Conservation (phyloP, 2,797 vertebrate genomes). For the Threskiornis aethiopicus region DNA sequence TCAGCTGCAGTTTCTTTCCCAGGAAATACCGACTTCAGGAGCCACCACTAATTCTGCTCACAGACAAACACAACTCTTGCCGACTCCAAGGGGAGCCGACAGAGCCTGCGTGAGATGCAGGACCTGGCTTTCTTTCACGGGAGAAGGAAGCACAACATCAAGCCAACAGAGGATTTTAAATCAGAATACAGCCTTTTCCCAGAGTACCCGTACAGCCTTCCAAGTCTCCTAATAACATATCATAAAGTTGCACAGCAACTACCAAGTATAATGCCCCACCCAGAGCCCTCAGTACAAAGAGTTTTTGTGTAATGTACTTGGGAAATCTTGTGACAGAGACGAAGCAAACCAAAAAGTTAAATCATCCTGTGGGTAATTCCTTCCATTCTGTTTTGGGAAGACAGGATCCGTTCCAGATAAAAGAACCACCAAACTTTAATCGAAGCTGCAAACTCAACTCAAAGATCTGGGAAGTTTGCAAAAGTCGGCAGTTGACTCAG, state of each 20-base stretch:
- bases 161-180: conserved; percentile 21
- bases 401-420: background rate
- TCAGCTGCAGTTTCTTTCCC: conserved; percentile 45
- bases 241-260: conserved; percentile 22
- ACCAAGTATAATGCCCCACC: conserved; percentile 13
- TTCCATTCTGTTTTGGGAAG: conserved; percentile 32
- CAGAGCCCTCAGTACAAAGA: conserved; percentile 44
- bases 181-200: conserved; percentile 2
- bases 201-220: background rate
- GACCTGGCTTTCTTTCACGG: background rate
- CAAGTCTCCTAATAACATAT: conserved; percentile 21
- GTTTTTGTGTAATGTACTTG: conserved; percentile 38
- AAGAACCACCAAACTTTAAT: conserved; percentile 1
- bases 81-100: background rate
- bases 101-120: background rate
- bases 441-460: background rate
- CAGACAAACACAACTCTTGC: background rate
- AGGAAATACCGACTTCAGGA: conserved; percentile 46
- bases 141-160: conserved; percentile 4
- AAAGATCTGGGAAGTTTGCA: background rate
- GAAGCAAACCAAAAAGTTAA: conserved; percentile 46
- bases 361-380: conserved; percentile 12
- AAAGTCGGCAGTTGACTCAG: background rate
- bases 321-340: conserved; percentile 54
- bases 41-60: conserved; percentile 21